These are phyloP conservation scores for Acanthurus tractus DNA, from an alignment of 2,797 vertebrate genomes.

Conservation along the genomic window DNA sequence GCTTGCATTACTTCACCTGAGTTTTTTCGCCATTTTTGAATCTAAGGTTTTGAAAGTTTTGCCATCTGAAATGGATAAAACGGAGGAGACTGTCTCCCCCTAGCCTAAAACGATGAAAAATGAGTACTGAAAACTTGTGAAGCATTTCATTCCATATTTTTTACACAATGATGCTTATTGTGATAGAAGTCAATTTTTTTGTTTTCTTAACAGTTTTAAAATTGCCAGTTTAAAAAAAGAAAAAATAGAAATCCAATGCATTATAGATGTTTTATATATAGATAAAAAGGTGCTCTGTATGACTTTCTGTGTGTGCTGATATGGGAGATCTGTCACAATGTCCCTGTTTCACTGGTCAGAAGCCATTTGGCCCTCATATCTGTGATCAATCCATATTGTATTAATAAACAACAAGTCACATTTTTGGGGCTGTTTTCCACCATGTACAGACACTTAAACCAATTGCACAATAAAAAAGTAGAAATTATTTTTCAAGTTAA, in stretches of 20 bases:
- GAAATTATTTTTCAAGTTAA: conserved; percentile 33
- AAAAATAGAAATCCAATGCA: conserved; percentile 59
- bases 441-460: conserved; percentile 26
- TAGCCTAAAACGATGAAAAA: conserved; percentile 33
- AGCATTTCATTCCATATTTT: conserved; percentile 63
- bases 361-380: conserved; percentile 39
- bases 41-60: conserved; percentile 47
- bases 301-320: conserved; percentile 65
- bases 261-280: conserved; percentile 56
- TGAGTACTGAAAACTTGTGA: conserved; percentile 62
- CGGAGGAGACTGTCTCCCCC: conserved; percentile 30
- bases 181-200: conserved; percentile 63
- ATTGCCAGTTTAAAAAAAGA: conserved; percentile 22
- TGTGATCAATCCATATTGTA: conserved; percentile 57
- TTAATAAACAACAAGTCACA: conserved; percentile 36
- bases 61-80: conserved; percentile 47
- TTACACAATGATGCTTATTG: conserved; percentile 63
- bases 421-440: conserved; percentile 17
- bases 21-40: conserved; percentile 39
- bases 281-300: conserved; percentile 65
- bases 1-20: conserved; percentile 48
- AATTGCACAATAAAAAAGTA: conserved; percentile 22
- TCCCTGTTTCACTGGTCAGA: conserved; percentile 50
- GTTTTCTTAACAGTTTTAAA: conserved; percentile 60
- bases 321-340: conserved; percentile 49